Conservation (phyloP, 2,888 invertebrate species). For the Meta bourneti region DNA sequence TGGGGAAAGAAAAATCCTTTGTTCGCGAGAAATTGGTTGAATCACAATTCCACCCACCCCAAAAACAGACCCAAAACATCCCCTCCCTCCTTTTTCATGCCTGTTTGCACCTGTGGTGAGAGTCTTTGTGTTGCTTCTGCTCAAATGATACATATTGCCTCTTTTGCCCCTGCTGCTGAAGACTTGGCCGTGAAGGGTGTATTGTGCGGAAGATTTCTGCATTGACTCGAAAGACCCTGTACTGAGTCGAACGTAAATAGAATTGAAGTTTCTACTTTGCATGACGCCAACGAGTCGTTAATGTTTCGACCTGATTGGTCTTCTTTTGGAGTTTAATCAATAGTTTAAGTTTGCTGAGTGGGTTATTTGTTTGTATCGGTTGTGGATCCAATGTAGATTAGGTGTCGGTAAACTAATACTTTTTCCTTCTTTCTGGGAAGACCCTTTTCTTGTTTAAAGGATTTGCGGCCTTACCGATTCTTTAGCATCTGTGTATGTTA, state of each 20-base stretch:
- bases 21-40: slow-evolving; percentile 13
- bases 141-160: slow-evolving; percentile 9
- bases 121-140: slow-evolving; percentile 13
- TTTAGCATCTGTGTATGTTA: no score
- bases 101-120: slow-evolving; percentile 38
- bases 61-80: neutral
- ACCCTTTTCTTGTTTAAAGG: no score
- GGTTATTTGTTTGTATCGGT: no score
- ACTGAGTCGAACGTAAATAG: neutral
- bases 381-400: no score
- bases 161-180: neutral
- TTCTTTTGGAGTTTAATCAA: no score
- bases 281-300: neutral
- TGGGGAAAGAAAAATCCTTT: slow-evolving; percentile 1
- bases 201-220: slow-evolving; percentile 12
- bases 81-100: slow-evolving; percentile 16
- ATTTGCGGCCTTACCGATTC: no score
- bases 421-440: no score
- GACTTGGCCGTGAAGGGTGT: neutral
- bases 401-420: no score
- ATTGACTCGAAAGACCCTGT: slow-evolving; percentile 3
- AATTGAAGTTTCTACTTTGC: neutral
- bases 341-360: no score
- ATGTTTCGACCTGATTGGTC: no score
- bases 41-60: slow-evolving; percentile 7